Conservation (phyloP, 2,113 vertebrate species). For the Epinephelus lanceolatus region DNA sequence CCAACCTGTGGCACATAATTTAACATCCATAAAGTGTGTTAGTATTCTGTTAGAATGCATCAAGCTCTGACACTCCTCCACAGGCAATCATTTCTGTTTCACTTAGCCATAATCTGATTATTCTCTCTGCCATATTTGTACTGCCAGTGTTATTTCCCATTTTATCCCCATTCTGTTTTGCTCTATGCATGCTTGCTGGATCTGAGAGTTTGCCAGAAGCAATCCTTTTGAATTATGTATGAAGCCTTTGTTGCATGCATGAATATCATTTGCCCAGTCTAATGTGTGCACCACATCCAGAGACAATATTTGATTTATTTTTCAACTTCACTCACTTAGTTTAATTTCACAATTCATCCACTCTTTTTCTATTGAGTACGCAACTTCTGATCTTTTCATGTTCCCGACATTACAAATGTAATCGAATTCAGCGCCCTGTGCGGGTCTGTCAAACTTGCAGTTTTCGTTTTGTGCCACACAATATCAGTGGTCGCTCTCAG, state of each 20-base stretch:
- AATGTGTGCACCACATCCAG: slow-evolving; percentile 74
- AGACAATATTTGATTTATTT: slow-evolving; percentile 83
- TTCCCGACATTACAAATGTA: slow-evolving; percentile 48
- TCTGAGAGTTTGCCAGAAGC: slow-evolving; percentile 82
- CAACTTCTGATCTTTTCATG: slow-evolving; percentile 57
- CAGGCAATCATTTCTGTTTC: slow-evolving; percentile 73
- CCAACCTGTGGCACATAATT: slow-evolving; percentile 64
- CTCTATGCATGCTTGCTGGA: slow-evolving; percentile 74
- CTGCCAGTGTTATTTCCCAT: slow-evolving; percentile 77
- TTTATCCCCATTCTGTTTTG: slow-evolving; percentile 73
- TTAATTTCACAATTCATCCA: slow-evolving; percentile 76
- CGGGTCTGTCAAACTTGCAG: slow-evolving; percentile 27
- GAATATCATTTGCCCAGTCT: slow-evolving; percentile 78
- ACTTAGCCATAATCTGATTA: slow-evolving; percentile 82
- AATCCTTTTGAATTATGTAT: slow-evolving; percentile 83
- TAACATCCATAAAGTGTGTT: slow-evolving; percentile 69
- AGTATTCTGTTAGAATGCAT: slow-evolving; percentile 70
- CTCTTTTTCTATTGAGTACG: slow-evolving; percentile 47
- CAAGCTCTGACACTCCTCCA: slow-evolving; percentile 64
- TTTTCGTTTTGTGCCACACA: slow-evolving; percentile 13
- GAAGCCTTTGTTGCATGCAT: slow-evolving; percentile 79
- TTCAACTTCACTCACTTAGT: slow-evolving; percentile 73
- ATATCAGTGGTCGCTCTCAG: slow-evolving; percentile 18
- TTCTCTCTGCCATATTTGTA: slow-evolving; percentile 74
- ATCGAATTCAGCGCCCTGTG: slow-evolving; percentile 38